Evolutionary conservation across 2,113 vertebrate species (phyloP), one percentile per base, ranked within the genome.

Genomic region (Seriola aureovittata): DNA sequence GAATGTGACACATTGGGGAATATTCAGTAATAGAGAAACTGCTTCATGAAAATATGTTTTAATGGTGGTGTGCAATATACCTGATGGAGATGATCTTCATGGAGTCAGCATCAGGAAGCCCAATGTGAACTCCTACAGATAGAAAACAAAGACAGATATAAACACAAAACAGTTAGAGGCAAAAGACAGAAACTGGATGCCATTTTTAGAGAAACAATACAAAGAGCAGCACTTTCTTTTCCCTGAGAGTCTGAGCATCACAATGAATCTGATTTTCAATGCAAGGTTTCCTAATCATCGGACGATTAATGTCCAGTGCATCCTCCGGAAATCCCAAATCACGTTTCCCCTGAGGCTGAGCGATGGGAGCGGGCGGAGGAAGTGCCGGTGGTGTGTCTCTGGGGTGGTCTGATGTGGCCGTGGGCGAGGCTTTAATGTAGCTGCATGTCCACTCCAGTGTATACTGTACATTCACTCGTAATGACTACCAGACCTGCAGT

Each of bases 401-500:
- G 87, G 89, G 93, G 93, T 94, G 93, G 93, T 94, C 93, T 44
- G 62, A 87, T 78, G 87, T 71, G 88, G 86, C 86, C 36, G 83
- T 92, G 89, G 92, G 90, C 80, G 84, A 89, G 85, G 79, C 89
- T 93, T 90, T 85, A 92, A 93, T 86, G 91, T 85, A 90, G 88
- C 90, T 76, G 74, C 67, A 59, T 86, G 91, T 92, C 90, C 89
- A 92, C 88, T 89, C 80, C 87, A 81, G 84, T 87, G 85, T 89
- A 81, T 92, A 93, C 93, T 91, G 92, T 93, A 93, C 85, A 80
- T 92, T 84, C 82, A 88, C 69, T 65, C 44, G 23, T 94, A 94
- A 94, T 94, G 87, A 92, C 90, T 93, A 91, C 81, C 93, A 94
- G 93, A 94, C 91, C 68, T 62, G 79, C 81, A 82, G 81, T 88